phyloP scores from a whole-genome alignment of 2,113 vertebrate species.

The Eudyptes chrysolophus region DNA sequence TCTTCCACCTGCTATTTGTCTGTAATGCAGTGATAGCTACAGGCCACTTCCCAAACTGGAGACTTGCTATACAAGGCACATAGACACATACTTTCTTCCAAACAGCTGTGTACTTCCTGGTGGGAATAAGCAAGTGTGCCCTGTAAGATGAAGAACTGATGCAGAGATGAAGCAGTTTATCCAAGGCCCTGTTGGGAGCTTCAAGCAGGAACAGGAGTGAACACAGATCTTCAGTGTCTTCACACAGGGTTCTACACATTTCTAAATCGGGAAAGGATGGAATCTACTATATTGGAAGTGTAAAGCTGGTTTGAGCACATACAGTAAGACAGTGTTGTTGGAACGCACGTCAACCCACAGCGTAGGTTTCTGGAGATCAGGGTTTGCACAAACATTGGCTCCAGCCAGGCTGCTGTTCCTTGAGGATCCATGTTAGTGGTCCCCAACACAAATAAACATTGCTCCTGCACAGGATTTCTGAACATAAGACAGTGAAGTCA shows the following conservation, averaged over 20 bases:
- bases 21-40: neutral
- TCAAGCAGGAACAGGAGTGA: neutral
- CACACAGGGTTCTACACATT: neutral
- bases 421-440: neutral
- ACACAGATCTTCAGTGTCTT: neutral
- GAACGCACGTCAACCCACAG: neutral
- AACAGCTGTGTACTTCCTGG: neutral
- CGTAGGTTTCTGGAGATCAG: neutral
- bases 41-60: neutral
- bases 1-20: neutral
- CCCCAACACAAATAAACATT: neutral
- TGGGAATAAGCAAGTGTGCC: neutral
- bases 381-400: neutral
- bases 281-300: neutral
- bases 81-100: neutral
- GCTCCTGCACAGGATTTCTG: neutral
- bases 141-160: neutral
- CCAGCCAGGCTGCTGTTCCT: neutral
- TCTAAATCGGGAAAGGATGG: neutral
- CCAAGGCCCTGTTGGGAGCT: neutral
- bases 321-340: neutral
- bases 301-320: neutral
- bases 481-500: neutral
- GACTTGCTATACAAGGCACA: neutral
- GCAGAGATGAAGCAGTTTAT: neutral